Conservation (phyloP, 2,888 invertebrate genomes). For the Macaria liturata region DNA sequence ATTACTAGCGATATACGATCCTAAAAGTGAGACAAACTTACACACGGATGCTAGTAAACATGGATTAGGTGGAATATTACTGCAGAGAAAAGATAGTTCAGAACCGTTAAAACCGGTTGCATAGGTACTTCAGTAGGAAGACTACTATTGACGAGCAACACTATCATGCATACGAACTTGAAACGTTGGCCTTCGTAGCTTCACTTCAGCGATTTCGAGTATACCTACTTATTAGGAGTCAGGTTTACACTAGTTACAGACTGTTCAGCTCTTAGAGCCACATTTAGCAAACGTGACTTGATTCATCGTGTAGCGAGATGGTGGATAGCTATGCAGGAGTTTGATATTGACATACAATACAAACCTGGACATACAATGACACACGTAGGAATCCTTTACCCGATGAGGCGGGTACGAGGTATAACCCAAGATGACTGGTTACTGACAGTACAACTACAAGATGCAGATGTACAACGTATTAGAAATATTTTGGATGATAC, state of each 20-base stretch:
- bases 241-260: not conserved
- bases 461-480: slow-evolving; percentile 1
- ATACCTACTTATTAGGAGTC: not conserved
- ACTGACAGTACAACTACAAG: slow-evolving; percentile 6
- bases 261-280: not conserved
- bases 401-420: not conserved
- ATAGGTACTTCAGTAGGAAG: slow-evolving; percentile 28
- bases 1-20: slow-evolving; percentile 23
- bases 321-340: slow-evolving; percentile 5
- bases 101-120: slow-evolving; percentile 17
- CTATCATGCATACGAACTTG: not conserved
- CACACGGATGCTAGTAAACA: slow-evolving; percentile 27
- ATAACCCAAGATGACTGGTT: slow-evolving; percentile 3
- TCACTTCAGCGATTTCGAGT: no score
- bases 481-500: slow-evolving; percentile 1
- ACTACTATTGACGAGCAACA: slow-evolving; percentile 16
- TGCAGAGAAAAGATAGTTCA: slow-evolving; percentile 14
- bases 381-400: slow-evolving; percentile 6
- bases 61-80: slow-evolving; percentile 22
- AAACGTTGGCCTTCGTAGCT: no score
- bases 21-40: slow-evolving; percentile 12
- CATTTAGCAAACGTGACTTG: slow-evolving; percentile 3
- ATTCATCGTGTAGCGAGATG: slow-evolving; percentile 4
- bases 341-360: not conserved
- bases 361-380: slow-evolving; percentile 4